Evolutionary conservation across 2,797 vertebrate species (phyloP), one percentile per base, ranked within the genome.

Genomic region (Microchirus variegatus): DNA sequence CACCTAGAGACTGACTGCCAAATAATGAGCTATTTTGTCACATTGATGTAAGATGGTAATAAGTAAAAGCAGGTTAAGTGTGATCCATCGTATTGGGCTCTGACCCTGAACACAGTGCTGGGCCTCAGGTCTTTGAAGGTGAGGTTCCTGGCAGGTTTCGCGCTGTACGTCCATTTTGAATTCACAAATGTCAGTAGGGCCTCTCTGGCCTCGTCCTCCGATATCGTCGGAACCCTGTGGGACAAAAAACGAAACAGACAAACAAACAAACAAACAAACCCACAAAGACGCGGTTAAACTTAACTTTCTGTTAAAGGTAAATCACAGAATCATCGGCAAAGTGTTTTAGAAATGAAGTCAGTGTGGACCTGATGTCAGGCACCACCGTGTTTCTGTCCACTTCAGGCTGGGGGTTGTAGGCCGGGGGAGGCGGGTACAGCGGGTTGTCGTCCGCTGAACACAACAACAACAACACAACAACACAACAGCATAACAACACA

Each of bases 151-250:
- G 93, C 94, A 0, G 91, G 94, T 31, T 91, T 84, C 13, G 91
- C 88, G 78, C 94, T 93, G 10, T 94, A 95, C 15, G 70, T 93
- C 92, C 94, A 94, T n/a, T 91, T 94, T 1, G 91, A 92, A 42
- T 85, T 86, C 44, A 93, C 89, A 14, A 94, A 96, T 79, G 85
- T 85, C n/a, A 95, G 84, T 9, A 96, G 85, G 17, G 94, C 95
- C 0, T 89, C 90, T 26, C 94, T 84, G 35, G 95, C 95, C 47
- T 76, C 75, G 0, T 93, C 93, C 75, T 95, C 95, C 0, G 94
- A 95, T 46, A 96, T 81, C 0, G 51, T 60, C 0, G 95, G 93
- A 19, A 94, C 67, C 40, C 95, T 94, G 70, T 0, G 37, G 9
- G 10, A 49, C 19, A 9, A 45, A 10, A 0, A 10, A 42, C 22